Evolutionary conservation across 1,140 invertebrate genomes (phyloP).

Genomic region (Drosophila pachea): DNA sequence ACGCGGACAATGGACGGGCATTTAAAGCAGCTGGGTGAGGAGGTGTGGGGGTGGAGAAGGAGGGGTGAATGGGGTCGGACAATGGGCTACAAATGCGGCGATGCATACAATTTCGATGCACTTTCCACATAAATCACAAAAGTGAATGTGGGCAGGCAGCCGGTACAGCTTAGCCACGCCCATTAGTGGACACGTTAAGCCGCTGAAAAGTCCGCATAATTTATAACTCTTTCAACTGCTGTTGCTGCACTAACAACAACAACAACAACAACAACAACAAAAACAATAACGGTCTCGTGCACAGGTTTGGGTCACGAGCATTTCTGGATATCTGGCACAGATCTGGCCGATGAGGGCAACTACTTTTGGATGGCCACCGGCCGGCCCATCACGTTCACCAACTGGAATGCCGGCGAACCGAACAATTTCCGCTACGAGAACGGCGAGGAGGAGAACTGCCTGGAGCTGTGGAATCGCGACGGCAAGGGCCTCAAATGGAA

Average conservation of each 20-base stretch:
- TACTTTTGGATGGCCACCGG: slow-evolving; percentile 97
- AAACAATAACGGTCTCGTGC: slow-evolving; percentile 6
- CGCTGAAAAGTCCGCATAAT: slow-evolving; percentile 9
- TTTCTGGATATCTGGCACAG: slow-evolving; percentile 95
- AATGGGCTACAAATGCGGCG: slow-evolving; percentile 3
- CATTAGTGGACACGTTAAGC: slow-evolving; percentile 9
- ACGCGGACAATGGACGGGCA: not conserved
- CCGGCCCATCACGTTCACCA: slow-evolving; percentile 91
- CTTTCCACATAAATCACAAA: slow-evolving; percentile 59
- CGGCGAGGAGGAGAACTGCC: slow-evolving; percentile 93
- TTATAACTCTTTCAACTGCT: slow-evolving; percentile 5
- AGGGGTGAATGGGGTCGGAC: slow-evolving; percentile 14
- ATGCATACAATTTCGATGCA: slow-evolving; percentile 40
- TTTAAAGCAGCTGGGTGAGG: no score
- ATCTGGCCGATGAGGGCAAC: slow-evolving; percentile 91
- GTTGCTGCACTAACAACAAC: not conserved
- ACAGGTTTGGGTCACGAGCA: slow-evolving; percentile 91
- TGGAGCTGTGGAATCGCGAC: slow-evolving; percentile 94
- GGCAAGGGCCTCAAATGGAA: slow-evolving; percentile 95
- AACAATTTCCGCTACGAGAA: slow-evolving; percentile 96
- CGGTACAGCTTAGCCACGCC: slow-evolving; percentile 32
- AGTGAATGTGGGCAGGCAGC: slow-evolving; percentile 49
- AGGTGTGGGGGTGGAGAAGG: no score
- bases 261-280: not conserved
- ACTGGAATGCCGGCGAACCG: slow-evolving; percentile 94